Base-by-base conservation (phyloP, 53 echinoderm and acorn worm genomes). In the Mesocentrotus franciscanus region DNA sequence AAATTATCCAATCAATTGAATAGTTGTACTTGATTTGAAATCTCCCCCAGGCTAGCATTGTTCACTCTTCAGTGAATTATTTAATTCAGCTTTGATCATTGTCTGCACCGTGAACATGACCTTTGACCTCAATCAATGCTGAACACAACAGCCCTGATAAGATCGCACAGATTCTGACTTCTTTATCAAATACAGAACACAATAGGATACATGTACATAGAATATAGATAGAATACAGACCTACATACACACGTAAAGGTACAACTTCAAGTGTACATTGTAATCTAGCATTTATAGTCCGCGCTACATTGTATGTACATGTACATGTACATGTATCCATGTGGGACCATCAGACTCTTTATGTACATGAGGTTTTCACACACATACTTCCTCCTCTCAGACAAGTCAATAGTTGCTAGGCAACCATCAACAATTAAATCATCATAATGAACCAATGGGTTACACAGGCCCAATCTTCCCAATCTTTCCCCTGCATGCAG, bases 401-500 rank as follows among this genome's bases (percentile, higher is more conserved):
- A 49, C 84, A 9, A 87, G 87, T 87, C 87, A 87, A 66, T 61
- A 30, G 91, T 91, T 91, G 66, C 91, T 35, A 34, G 91, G 91
- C 91, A 91, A 91, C 91, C 68, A 35, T 62, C 66, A 91, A 91
- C 91, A 91, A 91, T 58, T 35, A 20, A 64, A 91, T 91, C 66
- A 91, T 66, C 34, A 61, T 34, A 61, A 91, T 66, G 18, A 18
- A 59, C 27, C 60, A 58, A 30, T 10, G 13, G 35, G 22, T 35
- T 35, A 7, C 59, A 58, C 49, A 87, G 16, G n/a, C 58, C 16
- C 56, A 58, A 57, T 57, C 27, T 85, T 24, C 42, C 16, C n/a
- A n/a, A n/a, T n/a, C n/a, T n/a, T n/a, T n/a, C 42, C 39, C 84
- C 20, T 55, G 55, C 17, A 12, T 10, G 29, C 75, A 29, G 3